phyloP scores from a whole-genome alignment of 2,888 invertebrate species.

The Ophonus ardosiacus region DNA sequence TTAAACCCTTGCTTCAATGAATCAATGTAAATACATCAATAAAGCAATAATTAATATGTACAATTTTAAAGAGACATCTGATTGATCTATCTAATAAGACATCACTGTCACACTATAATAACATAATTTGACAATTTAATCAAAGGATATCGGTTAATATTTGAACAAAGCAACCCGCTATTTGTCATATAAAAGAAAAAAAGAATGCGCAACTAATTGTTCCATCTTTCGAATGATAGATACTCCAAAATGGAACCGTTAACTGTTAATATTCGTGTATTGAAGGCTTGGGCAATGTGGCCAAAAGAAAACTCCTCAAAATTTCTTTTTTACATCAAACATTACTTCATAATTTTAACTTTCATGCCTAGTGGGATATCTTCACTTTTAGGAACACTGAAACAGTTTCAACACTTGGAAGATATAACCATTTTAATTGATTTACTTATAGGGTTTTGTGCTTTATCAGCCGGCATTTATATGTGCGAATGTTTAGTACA shows the following conservation, averaged over 20 bases:
- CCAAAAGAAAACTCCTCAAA: slow-evolving; percentile 13
- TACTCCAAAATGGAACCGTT: slow-evolving; percentile 11
- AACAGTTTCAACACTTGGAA: slow-evolving; percentile 29
- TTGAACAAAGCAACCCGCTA: neutral
- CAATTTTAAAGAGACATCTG: neutral
- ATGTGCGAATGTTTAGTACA: slow-evolving; percentile 51
- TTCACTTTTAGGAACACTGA: slow-evolving; percentile 9
- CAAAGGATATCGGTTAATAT: neutral
- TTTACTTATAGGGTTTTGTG: slow-evolving; percentile 32
- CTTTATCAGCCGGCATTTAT: slow-evolving; percentile 26
- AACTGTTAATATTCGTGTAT: slow-evolving; percentile 5
- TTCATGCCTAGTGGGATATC: slow-evolving; percentile 31
- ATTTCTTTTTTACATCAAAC: slow-evolving; percentile 11
- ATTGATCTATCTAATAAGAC: neutral
- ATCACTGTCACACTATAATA: neutral
- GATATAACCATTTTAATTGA: slow-evolving; percentile 53
- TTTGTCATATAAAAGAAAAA: neutral
- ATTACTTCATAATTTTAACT: slow-evolving; percentile 12
- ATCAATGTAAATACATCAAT: too few relatives aligned
- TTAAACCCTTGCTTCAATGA: too few relatives aligned
- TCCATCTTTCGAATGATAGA: too few relatives aligned
- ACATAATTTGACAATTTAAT: neutral
- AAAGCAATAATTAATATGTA: neutral
- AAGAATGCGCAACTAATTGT: too few relatives aligned
- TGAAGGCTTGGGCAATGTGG: slow-evolving; percentile 16